Percentiles rank a stretch among this genome's conserved stretches.
These are phyloP conservation scores for Varanus salvator DNA, from an alignment of 2,113 vertebrate species.

Conservation along the genomic window DNA sequence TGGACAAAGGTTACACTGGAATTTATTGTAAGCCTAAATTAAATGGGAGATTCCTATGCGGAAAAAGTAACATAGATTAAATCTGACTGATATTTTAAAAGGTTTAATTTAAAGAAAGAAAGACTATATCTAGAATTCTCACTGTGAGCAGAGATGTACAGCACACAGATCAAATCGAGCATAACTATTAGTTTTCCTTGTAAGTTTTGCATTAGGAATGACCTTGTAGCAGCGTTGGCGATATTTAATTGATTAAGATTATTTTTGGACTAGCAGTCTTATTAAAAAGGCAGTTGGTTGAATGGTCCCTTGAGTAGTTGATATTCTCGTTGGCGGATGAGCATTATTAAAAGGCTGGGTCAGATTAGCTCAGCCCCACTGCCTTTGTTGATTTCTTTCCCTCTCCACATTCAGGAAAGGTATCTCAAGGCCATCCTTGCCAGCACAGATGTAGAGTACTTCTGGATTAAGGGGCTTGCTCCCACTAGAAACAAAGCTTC, in stretches of 20 bases:
- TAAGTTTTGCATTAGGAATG: constrained; percentile 65
- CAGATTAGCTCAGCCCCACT: constrained; percentile 59
- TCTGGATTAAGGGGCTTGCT: constrained; percentile 32
- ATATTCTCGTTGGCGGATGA: constrained; percentile 73
- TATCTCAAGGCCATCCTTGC: constrained; percentile 39
- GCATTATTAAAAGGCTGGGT: constrained; percentile 70
- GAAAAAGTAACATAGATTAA: constrained; percentile 55
- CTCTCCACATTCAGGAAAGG: constrained; percentile 60
- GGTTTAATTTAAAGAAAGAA: constrained; percentile 35
- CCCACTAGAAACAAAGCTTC: constrained; percentile 38
- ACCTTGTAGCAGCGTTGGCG: constrained; percentile 70
- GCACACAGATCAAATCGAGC: constrained; percentile 36
- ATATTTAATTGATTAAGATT: constrained; percentile 76
- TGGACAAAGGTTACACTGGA: constrained; percentile 53
- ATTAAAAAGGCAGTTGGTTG: constrained; percentile 75
- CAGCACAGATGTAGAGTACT: constrained; percentile 61
- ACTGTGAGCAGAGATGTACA: constrained; percentile 44
- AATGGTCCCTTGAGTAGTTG: constrained; percentile 71
- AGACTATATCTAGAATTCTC: constrained; percentile 31
- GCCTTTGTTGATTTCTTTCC: constrained; percentile 42
- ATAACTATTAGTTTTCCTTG: constrained; percentile 61
- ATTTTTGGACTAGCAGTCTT: constrained; percentile 74
- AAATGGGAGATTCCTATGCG: constrained; percentile 50
- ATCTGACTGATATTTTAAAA: constrained; percentile 56
- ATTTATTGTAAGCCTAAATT: constrained; percentile 68